A percentile compares a stretch with the other conserved stretches of the same genome.
These are phyloP conservation scores for Drosophila mulleri DNA, from an alignment of 2,888 invertebrate species.

Conservation along the genomic window DNA sequence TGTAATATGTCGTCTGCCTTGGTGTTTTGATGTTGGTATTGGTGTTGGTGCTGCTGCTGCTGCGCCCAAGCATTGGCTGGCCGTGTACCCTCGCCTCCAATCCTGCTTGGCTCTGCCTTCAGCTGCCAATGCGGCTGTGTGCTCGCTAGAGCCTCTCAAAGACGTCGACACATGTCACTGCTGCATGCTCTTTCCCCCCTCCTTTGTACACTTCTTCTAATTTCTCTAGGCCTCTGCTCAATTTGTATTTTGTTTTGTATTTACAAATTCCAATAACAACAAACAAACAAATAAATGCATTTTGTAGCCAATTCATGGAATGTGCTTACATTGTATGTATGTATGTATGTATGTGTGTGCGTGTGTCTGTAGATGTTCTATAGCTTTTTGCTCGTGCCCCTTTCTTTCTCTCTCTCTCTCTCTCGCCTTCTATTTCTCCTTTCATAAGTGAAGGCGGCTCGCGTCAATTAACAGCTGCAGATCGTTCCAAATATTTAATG, in stretches of 20 bases:
- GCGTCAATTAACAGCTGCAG: slow-evolving; percentile 57
- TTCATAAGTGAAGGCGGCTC: slow-evolving; percentile 14
- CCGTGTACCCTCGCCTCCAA: not conserved
- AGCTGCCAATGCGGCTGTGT: slow-evolving; percentile 29
- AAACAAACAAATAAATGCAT: slow-evolving; percentile 42
- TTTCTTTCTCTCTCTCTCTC: not conserved
- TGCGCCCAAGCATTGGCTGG: slow-evolving; percentile 62
- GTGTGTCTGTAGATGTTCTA: slow-evolving; percentile 1
- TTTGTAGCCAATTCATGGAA: slow-evolving; percentile 21
- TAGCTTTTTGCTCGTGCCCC: slow-evolving; percentile 9
- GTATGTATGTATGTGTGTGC: not conserved
- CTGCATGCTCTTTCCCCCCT: slow-evolving; percentile 14
- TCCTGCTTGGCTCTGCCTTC: slow-evolving; percentile 36
- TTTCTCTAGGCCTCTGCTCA: slow-evolving; percentile 13
- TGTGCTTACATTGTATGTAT: not conserved
- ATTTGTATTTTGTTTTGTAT: slow-evolving; percentile 43
- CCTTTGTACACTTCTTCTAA: too few relatives aligned
- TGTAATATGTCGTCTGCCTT: slow-evolving; percentile 53
- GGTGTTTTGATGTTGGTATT: slow-evolving; percentile 23
- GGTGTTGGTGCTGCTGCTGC: not conserved
- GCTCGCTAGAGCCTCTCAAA: slow-evolving; percentile 13
- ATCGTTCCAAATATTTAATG: slow-evolving; percentile 31
- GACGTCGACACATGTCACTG: slow-evolving; percentile 30
- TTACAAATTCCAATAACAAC: slow-evolving; percentile 32
- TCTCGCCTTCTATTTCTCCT: not conserved